Evolutionary conservation across 2,888 invertebrate species (phyloP), one percentile per base, ranked within the genome.

Genomic region (Augiades crinisus): DNA sequence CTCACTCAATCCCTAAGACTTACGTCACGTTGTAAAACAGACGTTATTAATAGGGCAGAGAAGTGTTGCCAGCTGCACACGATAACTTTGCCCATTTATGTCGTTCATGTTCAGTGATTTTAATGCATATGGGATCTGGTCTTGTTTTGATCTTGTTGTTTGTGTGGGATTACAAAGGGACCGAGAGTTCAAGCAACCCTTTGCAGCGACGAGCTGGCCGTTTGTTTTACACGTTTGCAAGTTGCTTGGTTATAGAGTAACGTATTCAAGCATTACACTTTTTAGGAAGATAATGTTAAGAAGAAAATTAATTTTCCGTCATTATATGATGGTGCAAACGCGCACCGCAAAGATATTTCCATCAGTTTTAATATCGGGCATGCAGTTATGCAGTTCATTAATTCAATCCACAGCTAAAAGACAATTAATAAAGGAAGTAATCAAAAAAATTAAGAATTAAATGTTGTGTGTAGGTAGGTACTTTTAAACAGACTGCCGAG

Each of bases 1-100:
- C 30, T 51, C 43, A 41, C 45, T 46, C n/a, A 44, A 47, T 44
- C 55, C 51, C 49, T 57, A 52, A n/a, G 50, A 4, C 4, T 53
- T 12, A 1, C 22, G n/a, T 30, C 1, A 47, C 5, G 34, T 37
- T 21, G 17, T n/a, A 22, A 43, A 51, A 17, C 27, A 13, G 6
- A 6, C 19, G n/a, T 13, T 46, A 46, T 37, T 13, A 5, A 17
- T 17, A 46, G 1, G 17, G 5, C 6, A 46, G 27, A 46, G 40
- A 12, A 16, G 13, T 38, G 10, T 14, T 17, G 7, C n/a, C 2
- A 6, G 22, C 8, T 10, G 34, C 12, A 22, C 17, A 6, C 27
- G 10, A 17, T 36, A 10, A 16, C 3, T 17, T 27, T 10, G 40
- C 21, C 34, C 27, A 27, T 46, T 41, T 37, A 27, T 37, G 46